Base-by-base conservation (phyloP, 1,140 invertebrate genomes). In the Drosophila serrata region DNA sequence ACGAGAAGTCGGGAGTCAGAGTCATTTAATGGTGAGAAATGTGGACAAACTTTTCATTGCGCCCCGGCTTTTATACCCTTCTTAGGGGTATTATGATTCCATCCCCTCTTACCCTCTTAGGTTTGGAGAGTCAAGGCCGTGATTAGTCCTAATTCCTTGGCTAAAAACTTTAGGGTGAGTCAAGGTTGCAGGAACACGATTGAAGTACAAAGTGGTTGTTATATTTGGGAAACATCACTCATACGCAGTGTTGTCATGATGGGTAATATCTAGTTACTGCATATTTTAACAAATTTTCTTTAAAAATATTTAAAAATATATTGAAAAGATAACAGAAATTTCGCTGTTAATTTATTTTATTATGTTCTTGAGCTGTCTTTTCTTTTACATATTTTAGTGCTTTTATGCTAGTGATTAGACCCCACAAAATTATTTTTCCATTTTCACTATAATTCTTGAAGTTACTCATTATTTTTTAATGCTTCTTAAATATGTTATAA, bases 21-120 rank as follows among this genome's bases (percentile, higher is more conserved):
- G 61, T 87, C 70, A 64, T 75, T 86, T 82, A 69, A 76, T 65
- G 65, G 79, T 90, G 74, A 85, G 74, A 81, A 90, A 90, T 90
- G 81, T 81, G 69, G 55, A 37, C 42, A 81, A 90, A 85, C 81
- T 90, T 90, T 88, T 86, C 79, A 82, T 67, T 75, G 80, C 68
- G 61, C 57, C 48, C 37, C 2, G 48, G 43, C n/a, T 60, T 49
- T 40, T 37, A 62, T 78, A 68, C 62, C 48, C 53, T 69, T 69
- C 64, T 40, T 46, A 35, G 43, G 53, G 68, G 68, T 49, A 70
- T 72, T 70, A 48, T 33, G 63, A 70, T 12, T 68, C 4, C 31
- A 24, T 22, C 48, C 37, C n/a, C 6, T 8, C 46, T 15, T 29
- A 13, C 22, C 6, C 12, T 8, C 55, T 13, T 0, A 1, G 11